A percentile compares a stretch with the other conserved stretches of the same genome.
Conservation (phyloP, 2,113 vertebrate species). For the Ammodytes marinus region DNA sequence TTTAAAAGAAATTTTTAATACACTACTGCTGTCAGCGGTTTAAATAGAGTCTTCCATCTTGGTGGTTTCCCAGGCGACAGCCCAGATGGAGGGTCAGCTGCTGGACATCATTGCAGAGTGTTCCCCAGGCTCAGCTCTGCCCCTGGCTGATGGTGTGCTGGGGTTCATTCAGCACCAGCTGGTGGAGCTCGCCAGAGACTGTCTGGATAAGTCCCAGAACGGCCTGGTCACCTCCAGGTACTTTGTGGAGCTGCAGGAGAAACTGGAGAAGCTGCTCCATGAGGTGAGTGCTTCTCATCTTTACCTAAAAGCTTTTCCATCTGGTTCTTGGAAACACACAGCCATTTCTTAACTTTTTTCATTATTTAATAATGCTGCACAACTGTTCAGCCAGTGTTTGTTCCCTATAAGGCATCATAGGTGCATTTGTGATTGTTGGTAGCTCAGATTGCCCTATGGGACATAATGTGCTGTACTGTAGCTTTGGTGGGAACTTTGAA, state of each 20-base stretch:
- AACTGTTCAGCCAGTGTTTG: background rate
- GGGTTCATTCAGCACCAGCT: conserved; percentile 98
- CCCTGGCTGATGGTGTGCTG: conserved; percentile 92
- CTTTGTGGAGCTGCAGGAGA: conserved; percentile 97
- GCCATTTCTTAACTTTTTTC: background rate
- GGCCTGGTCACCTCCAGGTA: conserved; percentile 94
- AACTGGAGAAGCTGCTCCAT: conserved; percentile 93
- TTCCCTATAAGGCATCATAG: background rate
- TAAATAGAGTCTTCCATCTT: conserved; percentile 46
- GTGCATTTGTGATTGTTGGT: conserved; percentile 12
- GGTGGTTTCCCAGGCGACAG: conserved; percentile 88
- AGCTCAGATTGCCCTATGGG: conserved; percentile 20
- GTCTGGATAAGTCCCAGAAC: conserved; percentile 92
- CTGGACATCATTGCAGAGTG: conserved; percentile 88
- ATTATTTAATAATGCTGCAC: background rate
- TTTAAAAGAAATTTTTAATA: background rate
- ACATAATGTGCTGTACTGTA: conserved; percentile 27
- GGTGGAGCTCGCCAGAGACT: conserved; percentile 93
- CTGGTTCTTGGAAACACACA: background rate
- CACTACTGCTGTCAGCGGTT: conserved; percentile 1
- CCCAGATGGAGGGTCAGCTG: conserved; percentile 95
- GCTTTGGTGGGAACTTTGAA: conserved; percentile 34
- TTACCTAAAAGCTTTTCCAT: background rate
- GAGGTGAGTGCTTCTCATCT: conserved; percentile 81
- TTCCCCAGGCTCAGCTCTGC: conserved; percentile 85